Evolutionary conservation across 1,140 invertebrate genomes (phyloP).

Genomic region (Aphelinus atriplicis): DNA sequence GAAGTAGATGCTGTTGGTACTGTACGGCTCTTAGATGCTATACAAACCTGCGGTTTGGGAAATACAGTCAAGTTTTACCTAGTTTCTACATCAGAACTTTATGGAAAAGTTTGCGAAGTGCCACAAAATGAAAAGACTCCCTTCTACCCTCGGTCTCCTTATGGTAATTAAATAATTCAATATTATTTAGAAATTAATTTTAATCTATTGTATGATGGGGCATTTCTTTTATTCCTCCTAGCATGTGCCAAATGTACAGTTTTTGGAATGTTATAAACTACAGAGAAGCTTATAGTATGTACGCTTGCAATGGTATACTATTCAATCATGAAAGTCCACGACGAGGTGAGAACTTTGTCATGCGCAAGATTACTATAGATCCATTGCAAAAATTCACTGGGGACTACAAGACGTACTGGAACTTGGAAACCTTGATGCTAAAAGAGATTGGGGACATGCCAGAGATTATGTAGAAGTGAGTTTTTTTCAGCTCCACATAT

Average conservation of each 20-base stretch:
- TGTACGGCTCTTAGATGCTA: constrained; percentile 92
- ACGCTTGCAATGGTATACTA: constrained; percentile 97
- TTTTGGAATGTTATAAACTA: constrained; percentile 99
- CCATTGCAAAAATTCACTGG: constrained; percentile 94
- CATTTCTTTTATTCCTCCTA: constrained; percentile 61
- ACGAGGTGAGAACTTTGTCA: constrained; percentile 98
- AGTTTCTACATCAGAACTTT: constrained; percentile 98
- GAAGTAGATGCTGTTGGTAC: constrained; percentile 99
- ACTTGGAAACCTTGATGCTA: constrained; percentile 95
- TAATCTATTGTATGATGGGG: no score
- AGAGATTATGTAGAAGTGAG: constrained; percentile 96
- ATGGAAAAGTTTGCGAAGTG: constrained; percentile 96
- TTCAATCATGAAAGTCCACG: constrained; percentile 99
- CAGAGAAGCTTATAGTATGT: constrained; percentile 97
- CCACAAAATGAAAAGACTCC: constrained; percentile 98
- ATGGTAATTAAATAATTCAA: constrained; percentile 77
- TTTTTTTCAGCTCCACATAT: not conserved
- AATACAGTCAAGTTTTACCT: constrained; percentile 94
- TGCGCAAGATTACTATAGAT: constrained; percentile 94
- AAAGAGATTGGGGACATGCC: constrained; percentile 99
- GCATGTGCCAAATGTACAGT: constrained; percentile 96
- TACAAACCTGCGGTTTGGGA: constrained; percentile 90
- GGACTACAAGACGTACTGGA: constrained; percentile 89
- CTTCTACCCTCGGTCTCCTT: constrained; percentile 99
- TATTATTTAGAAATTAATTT: not conserved